Base-by-base conservation (phyloP, 2,888 invertebrate genomes). In the Mellilla xanthometata region DNA sequence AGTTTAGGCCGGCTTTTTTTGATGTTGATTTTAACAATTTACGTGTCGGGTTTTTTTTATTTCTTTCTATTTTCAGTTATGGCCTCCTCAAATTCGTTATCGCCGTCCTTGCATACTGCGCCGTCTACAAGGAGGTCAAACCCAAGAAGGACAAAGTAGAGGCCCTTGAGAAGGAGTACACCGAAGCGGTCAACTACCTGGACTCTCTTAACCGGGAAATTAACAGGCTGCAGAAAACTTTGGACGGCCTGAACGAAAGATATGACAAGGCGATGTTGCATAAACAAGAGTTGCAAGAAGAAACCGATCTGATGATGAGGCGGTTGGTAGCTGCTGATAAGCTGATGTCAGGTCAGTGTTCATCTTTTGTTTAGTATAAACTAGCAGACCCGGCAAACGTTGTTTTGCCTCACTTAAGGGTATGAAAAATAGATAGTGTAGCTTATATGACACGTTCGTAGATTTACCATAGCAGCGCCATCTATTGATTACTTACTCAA, bases 31-130 rank as follows among this genome's bases (percentile, higher is more conserved):
- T 19, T 19, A 3, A 19, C 6, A 5, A 15, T 15, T 3, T 15
- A 19, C 15, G 15, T 19, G 4, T 19, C 3, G 15, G 3, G 6
- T 5, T 5, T 5, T 19, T 5, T 19, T 5, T 19, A 5, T 19
- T 19, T 19, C 3, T 6, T 19, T 19, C 7, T 43, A 26, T 26
- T 35, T 32, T 28, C 60, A 87, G 87, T 5, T 94, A 92, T 47
- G 97, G 97, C 4, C 88, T 98, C 5, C 90, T 96, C 6, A 95
- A 94, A 75, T 97, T 97, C 74, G 95, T 97, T 0, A 92, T 92
- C 22, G 97, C 97, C 6, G 97, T 97, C 0, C 87, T 97, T 41
- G 95, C 94, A n/a, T 98, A 97, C 78, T 97, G 96, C 68, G 93
- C 94, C 1, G 96, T 97, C 0, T 96, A 93, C 66, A 93, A 93